phyloP scores from a whole-genome alignment of 2,113 vertebrate genomes.

The Mungos mungo region DNA sequence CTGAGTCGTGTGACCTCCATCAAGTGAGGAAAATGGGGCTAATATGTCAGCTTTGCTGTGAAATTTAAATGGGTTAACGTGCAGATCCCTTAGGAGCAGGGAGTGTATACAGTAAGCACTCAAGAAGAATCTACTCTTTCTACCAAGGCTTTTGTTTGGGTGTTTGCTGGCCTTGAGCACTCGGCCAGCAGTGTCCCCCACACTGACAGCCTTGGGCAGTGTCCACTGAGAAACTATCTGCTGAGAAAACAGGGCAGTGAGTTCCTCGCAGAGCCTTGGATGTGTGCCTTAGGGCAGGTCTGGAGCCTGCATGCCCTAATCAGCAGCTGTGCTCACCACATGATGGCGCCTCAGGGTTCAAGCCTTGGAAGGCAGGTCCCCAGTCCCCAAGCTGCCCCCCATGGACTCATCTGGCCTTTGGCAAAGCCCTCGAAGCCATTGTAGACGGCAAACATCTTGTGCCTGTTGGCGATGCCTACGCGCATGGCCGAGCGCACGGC shows the following conservation, averaged over 20 bases:
- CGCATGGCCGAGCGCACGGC: conserved; percentile 95
- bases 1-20: rapidly evolving
- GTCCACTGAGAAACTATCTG: no score
- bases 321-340: background rate
- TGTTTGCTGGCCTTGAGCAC: rapidly evolving
- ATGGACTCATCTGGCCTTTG: conserved; percentile 91
- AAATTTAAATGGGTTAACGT: background rate
- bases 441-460: conserved; percentile 95
- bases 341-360: no score
- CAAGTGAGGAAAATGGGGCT: background rate
- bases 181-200: background rate
- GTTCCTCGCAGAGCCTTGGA: background rate
- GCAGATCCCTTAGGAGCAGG: rapidly evolving
- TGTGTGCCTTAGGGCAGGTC: rapidly evolving
- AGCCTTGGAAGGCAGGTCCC: background rate
- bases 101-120: background rate
- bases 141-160: background rate
- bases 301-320: background rate
- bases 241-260: background rate
- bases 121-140: rapidly evolving
- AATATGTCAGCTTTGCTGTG: rapidly evolving
- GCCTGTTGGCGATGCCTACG: conserved; percentile 94
- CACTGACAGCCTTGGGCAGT: rapidly evolving
- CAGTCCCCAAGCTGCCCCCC: rapidly evolving
- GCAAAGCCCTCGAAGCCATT: conserved; percentile 97